These are phyloP conservation scores for Elmis aenea DNA, from an alignment of 2,888 invertebrate genomes.

Conservation along the genomic window DNA sequence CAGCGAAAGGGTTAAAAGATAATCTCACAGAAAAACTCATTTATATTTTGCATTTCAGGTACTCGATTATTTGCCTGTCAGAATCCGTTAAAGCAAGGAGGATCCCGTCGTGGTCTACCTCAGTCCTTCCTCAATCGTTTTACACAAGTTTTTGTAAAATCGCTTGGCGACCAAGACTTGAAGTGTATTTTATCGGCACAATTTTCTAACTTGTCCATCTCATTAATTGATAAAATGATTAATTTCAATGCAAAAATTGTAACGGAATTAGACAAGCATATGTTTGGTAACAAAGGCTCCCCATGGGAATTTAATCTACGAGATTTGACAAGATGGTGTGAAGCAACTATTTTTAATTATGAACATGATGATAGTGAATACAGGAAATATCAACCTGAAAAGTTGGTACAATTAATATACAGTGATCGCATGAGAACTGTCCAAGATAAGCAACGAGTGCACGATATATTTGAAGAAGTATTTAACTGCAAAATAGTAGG, in stretches of 20 bases:
- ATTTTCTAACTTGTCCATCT: conserved; percentile 57
- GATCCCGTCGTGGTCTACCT: conserved; percentile 91
- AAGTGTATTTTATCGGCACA: conserved; percentile 61
- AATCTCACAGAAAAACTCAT: neutral
- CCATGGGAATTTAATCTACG: conserved; percentile 98
- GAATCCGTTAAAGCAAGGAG: conserved; percentile 94
- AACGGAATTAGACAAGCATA: conserved; percentile 56
- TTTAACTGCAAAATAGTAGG: conserved; percentile 53
- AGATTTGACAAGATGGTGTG: conserved; percentile 92
- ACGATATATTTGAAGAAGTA: conserved; percentile 45
- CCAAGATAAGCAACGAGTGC: conserved; percentile 70
- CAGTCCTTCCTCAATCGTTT: conserved; percentile 96
- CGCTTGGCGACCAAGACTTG: conserved; percentile 62
- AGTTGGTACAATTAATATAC: conserved; percentile 75
- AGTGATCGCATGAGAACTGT: conserved; percentile 78
- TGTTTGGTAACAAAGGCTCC: conserved; percentile 76
- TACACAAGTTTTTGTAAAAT: conserved; percentile 76
- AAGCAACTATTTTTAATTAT: conserved; percentile 56
- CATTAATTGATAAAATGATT: conserved; percentile 67
- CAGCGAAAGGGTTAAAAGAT: neutral
- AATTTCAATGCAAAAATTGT: conserved; percentile 69
- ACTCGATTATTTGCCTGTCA: conserved; percentile 96
- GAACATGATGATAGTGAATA: conserved; percentile 18
- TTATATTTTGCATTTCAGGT: conserved; percentile 35
- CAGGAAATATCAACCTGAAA: conserved; percentile 48